These are phyloP conservation scores for Drosophila pegasa DNA, from an alignment of 2,888 invertebrate species.

Conservation along the genomic window DNA sequence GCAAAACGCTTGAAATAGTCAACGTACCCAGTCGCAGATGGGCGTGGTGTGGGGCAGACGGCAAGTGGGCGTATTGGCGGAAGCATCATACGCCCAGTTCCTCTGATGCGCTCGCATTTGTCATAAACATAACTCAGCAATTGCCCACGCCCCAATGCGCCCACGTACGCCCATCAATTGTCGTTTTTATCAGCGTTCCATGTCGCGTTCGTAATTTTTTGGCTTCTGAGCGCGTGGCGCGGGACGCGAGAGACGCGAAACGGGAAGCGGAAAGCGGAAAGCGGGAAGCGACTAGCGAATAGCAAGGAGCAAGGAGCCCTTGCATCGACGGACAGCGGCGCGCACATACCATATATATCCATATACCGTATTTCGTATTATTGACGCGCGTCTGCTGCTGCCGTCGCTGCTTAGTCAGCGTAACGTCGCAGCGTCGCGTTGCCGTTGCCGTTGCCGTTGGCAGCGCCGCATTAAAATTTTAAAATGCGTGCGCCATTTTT, in stretches of 20 bases:
- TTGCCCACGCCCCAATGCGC: constrained; percentile 76
- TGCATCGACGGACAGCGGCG: constrained; percentile 22
- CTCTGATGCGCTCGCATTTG: constrained; percentile 60
- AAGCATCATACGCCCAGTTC: constrained; percentile 37
- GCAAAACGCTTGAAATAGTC: background rate
- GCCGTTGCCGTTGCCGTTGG: constrained; percentile 30
- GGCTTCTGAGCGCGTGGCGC: constrained; percentile 23
- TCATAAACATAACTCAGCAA: constrained; percentile 80
- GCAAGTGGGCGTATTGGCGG: constrained; percentile 21
- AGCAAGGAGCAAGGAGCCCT: background rate
- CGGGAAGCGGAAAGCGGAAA: background rate
- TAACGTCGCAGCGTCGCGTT: constrained; percentile 38
- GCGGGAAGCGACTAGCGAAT: background rate
- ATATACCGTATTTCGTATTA: constrained; percentile 51
- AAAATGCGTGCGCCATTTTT: constrained; percentile 58
- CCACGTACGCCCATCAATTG: constrained; percentile 79
- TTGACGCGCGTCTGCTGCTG: constrained; percentile 39
- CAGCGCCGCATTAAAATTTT: constrained; percentile 71
- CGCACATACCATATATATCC: constrained; percentile 16
- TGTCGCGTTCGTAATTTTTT: constrained; percentile 71
- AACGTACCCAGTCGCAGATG: background rate
- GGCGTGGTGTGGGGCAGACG: background rate
- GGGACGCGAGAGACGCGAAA: background rate
- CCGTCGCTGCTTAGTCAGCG: constrained; percentile 63
- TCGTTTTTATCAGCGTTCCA: constrained; percentile 76